A percentile compares a stretch with the other conserved stretches of the same genome.
These are phyloP conservation scores for Danio albolineatus DNA, from an alignment of 2,797 vertebrate genomes.

Conservation along the genomic window DNA sequence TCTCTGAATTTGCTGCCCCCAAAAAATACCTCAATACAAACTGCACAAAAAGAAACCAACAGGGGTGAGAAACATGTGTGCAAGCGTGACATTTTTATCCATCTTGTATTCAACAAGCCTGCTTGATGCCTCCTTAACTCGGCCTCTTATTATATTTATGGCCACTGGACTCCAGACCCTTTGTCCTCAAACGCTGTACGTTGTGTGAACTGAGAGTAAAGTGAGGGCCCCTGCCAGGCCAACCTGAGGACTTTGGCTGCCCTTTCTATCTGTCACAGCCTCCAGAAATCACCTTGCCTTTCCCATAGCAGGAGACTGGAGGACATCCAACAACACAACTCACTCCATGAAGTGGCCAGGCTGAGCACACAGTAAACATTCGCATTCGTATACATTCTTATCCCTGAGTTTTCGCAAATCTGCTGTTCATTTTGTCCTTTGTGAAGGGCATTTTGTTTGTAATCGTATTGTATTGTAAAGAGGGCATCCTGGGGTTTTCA, in stretches of 20 bases:
- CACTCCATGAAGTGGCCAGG: slow-evolving; percentile 9
- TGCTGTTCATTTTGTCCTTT: neutral
- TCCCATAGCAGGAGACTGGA: slow-evolving; percentile 55
- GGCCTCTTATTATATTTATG: neutral
- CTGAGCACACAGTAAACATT: slow-evolving; percentile 22
- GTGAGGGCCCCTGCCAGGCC: slow-evolving; percentile 21
- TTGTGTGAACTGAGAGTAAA: slow-evolving; percentile 48
- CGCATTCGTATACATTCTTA: neutral
- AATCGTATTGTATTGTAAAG: neutral
- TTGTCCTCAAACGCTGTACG: slow-evolving; percentile 48
- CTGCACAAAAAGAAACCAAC: neutral
- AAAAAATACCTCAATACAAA: too few species aligned
- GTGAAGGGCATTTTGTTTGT: slow-evolving; percentile 10
- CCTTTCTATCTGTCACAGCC: slow-evolving; percentile 50
- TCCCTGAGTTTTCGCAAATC: neutral
- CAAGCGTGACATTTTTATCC: slow-evolving; percentile 3
- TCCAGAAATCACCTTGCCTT: slow-evolving; percentile 57
- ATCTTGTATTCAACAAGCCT: neutral
- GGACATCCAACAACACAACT: slow-evolving; percentile 54
- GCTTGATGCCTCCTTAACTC: slow-evolving; percentile 1
- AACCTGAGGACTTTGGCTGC: slow-evolving; percentile 45
- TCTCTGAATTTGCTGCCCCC: too few species aligned
- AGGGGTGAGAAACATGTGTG: neutral
- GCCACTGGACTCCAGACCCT: slow-evolving; percentile 18
- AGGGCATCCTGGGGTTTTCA: neutral